Base-by-base conservation (phyloP, 2,113 vertebrate species). In the Misgurnus mizolepis region DNA sequence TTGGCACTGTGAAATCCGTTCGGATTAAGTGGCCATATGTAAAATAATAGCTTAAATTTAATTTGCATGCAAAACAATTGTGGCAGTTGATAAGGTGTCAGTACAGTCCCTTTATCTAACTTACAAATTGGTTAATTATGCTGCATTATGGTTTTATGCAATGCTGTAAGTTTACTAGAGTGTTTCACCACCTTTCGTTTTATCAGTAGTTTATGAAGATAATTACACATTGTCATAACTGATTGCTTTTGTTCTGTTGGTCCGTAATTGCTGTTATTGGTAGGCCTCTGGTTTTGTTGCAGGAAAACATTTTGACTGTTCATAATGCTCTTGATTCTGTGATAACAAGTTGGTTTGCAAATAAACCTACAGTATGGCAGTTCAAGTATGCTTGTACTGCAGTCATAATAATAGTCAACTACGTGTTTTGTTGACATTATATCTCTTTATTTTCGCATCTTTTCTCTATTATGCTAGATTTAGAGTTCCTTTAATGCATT, bases 181-280 rank as follows among this genome's bases (percentile, higher is more conserved):
- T 45, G 71, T 74, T 73, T 60, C 39, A 58, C 9, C n/a, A 60
- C 55, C 10, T 73, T 72, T 27, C 6, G 2, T 61, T 45, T 60
- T 14, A n/a, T 61, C 40, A n/a, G 14, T 45, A 74, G 55, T 45
- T 55, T 74, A 22, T 45, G 7, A 60, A 45, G 71, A 11, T 45
- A 74, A 74, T 74, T 74, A 61, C 58, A 45, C n/a, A 39, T 22
- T 74, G 71, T 18, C 40, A 27, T 60, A 41, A 39, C 22, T 74
- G 71, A 74, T 74, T 18, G 22, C n/a, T 76, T 76, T 45, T 76
- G 58, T 76, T 76, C 43, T 49, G 43, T 8, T 76, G 22, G 60
- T 34, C 22, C 39, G 60, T 49, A 76, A 76, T n/a, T 76, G 60
- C 58, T 34, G 18, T 49, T 62, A 4, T 60, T 64, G 12, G 45